A percentile compares a stretch with the other conserved stretches of the same genome.
Evolutionary conservation across 2,888 invertebrate species (phyloP).

Genomic region (Cistogaster globosa): DNA sequence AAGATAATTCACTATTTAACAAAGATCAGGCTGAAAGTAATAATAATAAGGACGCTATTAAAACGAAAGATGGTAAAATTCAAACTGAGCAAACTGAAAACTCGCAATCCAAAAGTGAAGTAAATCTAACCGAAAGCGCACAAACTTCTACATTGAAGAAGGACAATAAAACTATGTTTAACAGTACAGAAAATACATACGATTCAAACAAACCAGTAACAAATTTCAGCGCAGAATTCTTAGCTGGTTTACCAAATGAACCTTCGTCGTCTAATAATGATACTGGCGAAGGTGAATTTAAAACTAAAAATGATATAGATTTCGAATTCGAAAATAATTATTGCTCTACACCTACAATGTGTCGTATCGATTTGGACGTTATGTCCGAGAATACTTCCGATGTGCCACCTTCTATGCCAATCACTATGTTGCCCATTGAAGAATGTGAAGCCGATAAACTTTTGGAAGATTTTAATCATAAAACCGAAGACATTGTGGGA

Average conservation of each 20-base stretch:
- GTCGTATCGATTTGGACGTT: conserved; percentile 46
- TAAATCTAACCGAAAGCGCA: neutral
- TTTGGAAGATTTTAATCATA: conserved; percentile 49
- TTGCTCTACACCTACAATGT: conserved; percentile 42
- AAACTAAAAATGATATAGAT: conserved; percentile 16
- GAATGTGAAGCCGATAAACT: conserved; percentile 52
- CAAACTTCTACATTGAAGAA: neutral
- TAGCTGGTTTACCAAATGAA: conserved; percentile 49
- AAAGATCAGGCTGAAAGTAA: neutral
- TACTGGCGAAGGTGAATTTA: neutral
- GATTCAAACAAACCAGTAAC: neutral
- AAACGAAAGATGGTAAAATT: neutral
- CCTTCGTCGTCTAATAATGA: neutral
- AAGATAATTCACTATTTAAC: neutral
- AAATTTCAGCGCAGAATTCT: conserved; percentile 52
- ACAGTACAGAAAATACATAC: neutral
- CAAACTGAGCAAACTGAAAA: neutral
- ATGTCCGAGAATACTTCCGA: conserved; percentile 47
- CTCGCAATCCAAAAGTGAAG: neutral
- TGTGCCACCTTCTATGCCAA: neutral
- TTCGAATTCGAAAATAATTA: conserved; percentile 53
- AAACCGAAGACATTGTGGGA: conserved; percentile 38
- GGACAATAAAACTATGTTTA: neutral
- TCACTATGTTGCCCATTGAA: neutral
- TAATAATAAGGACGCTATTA: neutral